Percentiles rank a stretch among this genome's conserved stretches.
Conservation (phyloP, 1,140 invertebrate genomes). For the Ylistrum balloti region DNA sequence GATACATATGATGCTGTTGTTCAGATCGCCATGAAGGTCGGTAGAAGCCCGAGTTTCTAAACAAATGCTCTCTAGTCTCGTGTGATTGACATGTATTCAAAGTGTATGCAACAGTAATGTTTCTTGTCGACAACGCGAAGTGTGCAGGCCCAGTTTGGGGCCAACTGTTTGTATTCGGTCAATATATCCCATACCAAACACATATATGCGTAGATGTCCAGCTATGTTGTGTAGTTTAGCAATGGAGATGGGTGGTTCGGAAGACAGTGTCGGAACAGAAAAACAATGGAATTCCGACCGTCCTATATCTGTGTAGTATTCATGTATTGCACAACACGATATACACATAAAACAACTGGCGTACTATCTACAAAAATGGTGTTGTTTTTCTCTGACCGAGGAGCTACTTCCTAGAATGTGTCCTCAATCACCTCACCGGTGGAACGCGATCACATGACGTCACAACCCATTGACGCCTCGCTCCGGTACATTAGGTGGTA, state of each 20-base stretch:
- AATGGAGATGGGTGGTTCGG: too few relatives aligned
- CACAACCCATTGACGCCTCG: conserved; percentile 12
- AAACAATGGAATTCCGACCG: too few relatives aligned
- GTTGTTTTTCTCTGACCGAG: neutral
- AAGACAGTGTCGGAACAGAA: too few relatives aligned
- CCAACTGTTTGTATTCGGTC: neutral
- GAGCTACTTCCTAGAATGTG: conserved; percentile 25
- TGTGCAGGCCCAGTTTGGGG: neutral
- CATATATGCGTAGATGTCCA: neutral
- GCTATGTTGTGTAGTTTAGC: neutral
- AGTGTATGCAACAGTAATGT: neutral
- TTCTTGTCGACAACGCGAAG: neutral
- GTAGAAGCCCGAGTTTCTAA: neutral
- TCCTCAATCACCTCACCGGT: neutral
- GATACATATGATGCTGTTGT: too few relatives aligned
- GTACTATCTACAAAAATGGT: neutral
- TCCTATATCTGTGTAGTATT: too few relatives aligned
- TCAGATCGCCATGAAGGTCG: neutral
- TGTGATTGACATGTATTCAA: neutral
- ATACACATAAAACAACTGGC: neutral
- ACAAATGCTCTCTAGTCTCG: neutral
- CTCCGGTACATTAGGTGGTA: conserved; percentile 7
- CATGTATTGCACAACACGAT: conserved; percentile 8
- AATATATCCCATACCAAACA: neutral
- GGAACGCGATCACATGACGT: neutral